A percentile compares a stretch with the other conserved stretches of the same genome.
Conservation (phyloP, 2,888 invertebrate species). For the Dastarcus helophoroides region DNA sequence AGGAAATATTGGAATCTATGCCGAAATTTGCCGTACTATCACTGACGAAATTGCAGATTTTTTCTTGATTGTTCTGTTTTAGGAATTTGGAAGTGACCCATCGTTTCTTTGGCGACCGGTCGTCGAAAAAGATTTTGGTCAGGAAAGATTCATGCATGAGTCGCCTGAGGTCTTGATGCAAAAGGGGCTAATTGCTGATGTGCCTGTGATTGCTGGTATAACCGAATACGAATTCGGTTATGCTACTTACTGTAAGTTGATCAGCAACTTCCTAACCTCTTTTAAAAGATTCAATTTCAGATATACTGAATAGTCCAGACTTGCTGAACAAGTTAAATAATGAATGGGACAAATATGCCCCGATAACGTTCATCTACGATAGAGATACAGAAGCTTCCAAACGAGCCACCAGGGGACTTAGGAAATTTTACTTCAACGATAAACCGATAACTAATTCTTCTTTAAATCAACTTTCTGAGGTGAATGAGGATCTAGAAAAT, state of each 20-base stretch:
- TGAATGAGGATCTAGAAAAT: slow-evolving; percentile 21
- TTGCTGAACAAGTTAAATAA: slow-evolving; percentile 43
- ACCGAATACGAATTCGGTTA: slow-evolving; percentile 50
- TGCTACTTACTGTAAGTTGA: slow-evolving; percentile 49
- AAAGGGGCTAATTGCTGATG: slow-evolving; percentile 43
- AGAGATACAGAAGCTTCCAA: slow-evolving; percentile 41
- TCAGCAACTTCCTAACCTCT: too few species aligned
- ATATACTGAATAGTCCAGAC: slow-evolving; percentile 42
- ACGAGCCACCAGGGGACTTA: slow-evolving; percentile 41
- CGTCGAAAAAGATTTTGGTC: slow-evolving; percentile 50
- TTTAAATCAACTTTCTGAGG: slow-evolving; percentile 36
- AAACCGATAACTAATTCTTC: slow-evolving; percentile 32
- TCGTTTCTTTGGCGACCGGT: slow-evolving; percentile 46
- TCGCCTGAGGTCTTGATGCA: slow-evolving; percentile 46
- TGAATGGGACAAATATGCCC: slow-evolving; percentile 51
- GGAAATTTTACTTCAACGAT: slow-evolving; percentile 40
- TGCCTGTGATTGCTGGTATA: slow-evolving; percentile 52
- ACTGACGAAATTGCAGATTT: too few species aligned
- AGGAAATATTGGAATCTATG: slow-evolving; percentile 38
- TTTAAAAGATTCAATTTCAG: slow-evolving; percentile 35
- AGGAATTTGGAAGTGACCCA: slow-evolving; percentile 43
- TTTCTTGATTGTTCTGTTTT: too few species aligned
- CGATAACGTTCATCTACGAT: slow-evolving; percentile 52
- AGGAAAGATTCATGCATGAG: slow-evolving; percentile 49
- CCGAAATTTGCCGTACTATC: slow-evolving; percentile 9